phyloP scores from a whole-genome alignment of 2,888 invertebrate genomes.

The Agrochola litura region DNA sequence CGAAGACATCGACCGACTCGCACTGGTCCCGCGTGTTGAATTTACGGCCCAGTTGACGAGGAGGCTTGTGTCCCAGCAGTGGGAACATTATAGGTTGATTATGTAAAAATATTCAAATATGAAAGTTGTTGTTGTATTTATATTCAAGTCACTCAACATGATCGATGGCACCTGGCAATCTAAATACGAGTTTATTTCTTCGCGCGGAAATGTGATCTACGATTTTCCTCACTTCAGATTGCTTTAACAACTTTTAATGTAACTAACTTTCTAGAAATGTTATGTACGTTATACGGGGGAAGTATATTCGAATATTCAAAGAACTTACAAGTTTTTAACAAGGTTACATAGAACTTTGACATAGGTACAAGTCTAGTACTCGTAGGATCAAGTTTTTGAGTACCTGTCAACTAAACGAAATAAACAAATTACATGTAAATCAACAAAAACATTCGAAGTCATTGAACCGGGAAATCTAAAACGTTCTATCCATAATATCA shows the following conservation, averaged over 20 bases:
- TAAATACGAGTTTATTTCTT: background rate
- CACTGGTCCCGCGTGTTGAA: no score
- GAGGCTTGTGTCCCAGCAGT: background rate
- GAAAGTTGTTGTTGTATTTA: background rate
- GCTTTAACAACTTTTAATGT: slow-evolving; percentile 42
- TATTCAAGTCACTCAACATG: background rate
- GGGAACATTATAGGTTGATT: no score
- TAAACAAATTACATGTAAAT: background rate
- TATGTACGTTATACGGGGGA: slow-evolving; percentile 7
- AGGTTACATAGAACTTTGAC: slow-evolving; percentile 22
- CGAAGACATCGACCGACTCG: no score
- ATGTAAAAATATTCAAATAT: background rate
- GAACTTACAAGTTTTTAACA: slow-evolving; percentile 21
- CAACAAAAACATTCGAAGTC: background rate
- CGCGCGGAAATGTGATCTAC: slow-evolving; percentile 10
- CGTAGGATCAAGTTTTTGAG: slow-evolving; percentile 13
- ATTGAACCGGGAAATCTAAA: background rate
- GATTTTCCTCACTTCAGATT: slow-evolving; percentile 20
- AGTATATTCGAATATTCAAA: slow-evolving; percentile 32
- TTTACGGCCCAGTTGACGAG: no score
- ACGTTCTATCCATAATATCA: background rate
- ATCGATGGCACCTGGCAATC: background rate
- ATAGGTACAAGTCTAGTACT: slow-evolving; percentile 1
- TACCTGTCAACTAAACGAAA: background rate
- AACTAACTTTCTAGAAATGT: slow-evolving; percentile 11